phyloP scores from a whole-genome alignment of 2,888 invertebrate species.

The Pristionchus japonicus region DNA sequence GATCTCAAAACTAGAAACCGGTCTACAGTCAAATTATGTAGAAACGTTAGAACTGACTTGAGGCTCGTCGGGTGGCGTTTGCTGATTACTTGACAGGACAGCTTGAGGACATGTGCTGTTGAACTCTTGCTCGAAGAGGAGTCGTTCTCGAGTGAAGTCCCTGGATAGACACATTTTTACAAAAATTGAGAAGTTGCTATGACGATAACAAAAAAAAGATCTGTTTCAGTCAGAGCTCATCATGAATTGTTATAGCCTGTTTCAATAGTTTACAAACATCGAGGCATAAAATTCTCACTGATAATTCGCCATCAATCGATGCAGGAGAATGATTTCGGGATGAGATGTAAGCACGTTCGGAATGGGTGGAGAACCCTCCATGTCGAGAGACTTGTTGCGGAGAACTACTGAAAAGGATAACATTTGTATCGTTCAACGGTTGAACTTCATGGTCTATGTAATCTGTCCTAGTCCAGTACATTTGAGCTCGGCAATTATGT shows the following conservation, averaged over 20 bases:
- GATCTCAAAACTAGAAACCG: too few species aligned
- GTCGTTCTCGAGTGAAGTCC: neutral
- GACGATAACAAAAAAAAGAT: too few species aligned
- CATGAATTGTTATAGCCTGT: too few species aligned
- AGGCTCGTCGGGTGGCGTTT: neutral
- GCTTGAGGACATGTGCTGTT: neutral
- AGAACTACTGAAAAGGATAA: neutral
- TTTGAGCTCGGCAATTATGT: too few species aligned
- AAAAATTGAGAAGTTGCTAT: neutral
- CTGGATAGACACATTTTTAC: neutral
- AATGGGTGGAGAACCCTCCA: neutral
- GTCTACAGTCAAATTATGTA: neutral
- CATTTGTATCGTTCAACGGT: too few species aligned
- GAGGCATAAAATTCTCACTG: neutral
- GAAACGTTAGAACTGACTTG: neutral
- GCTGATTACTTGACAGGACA: neutral
- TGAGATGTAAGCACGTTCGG: neutral
- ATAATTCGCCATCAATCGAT: slow-evolving; percentile 25
- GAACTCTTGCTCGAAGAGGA: neutral
- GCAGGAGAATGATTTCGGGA: neutral
- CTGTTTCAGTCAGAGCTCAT: too few species aligned
- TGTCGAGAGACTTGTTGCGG: neutral
- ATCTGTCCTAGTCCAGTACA: too few species aligned
- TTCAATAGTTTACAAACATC: too few species aligned
- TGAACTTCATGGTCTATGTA: neutral